Percentiles rank a stretch among this genome's conserved stretches.
These are phyloP conservation scores for Chelonia mydas DNA, from an alignment of 2,797 vertebrate species.

Conservation along the genomic window DNA sequence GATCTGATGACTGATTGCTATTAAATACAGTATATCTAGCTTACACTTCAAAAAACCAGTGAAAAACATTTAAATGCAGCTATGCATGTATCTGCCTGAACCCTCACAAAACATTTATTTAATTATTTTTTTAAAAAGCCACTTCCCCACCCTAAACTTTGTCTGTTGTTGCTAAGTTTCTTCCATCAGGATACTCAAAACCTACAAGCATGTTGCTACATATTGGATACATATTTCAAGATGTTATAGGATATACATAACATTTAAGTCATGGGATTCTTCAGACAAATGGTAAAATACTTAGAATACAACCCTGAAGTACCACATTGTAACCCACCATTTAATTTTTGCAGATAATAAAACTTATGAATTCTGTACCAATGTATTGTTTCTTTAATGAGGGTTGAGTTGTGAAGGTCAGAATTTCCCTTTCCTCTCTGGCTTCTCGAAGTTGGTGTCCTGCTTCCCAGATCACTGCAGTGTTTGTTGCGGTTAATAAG, in stretches of 20 bases:
- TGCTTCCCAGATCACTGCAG: not conserved
- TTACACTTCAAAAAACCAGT: slow-evolving; percentile 62
- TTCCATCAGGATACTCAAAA: not conserved
- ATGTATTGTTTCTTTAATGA: not conserved
- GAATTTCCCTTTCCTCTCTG: not conserved
- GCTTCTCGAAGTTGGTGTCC: not conserved
- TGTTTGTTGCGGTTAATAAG: not conserved
- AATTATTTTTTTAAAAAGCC: not conserved
- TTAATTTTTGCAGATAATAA: not conserved
- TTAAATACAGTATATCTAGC: slow-evolving; percentile 62
- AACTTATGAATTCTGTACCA: not conserved
- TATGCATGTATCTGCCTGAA: slow-evolving; percentile 50
- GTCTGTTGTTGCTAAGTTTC: slow-evolving; percentile 22
- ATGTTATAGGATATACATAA: not conserved
- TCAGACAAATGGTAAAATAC: not conserved
- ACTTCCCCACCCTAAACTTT: not conserved
- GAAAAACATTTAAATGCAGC: slow-evolving; percentile 54
- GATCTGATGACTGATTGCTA: slow-evolving; percentile 42
- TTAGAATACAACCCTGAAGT: not conserved
- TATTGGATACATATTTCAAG: not conserved
- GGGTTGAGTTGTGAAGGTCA: not conserved
- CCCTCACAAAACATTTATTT: slow-evolving; percentile 50
- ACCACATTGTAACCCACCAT: not conserved
- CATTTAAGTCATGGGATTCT: not conserved
- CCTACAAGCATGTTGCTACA: not conserved